These are phyloP conservation scores for Vollenhovia emeryi DNA, from an alignment of 1,140 invertebrate genomes.

Conservation along the genomic window DNA sequence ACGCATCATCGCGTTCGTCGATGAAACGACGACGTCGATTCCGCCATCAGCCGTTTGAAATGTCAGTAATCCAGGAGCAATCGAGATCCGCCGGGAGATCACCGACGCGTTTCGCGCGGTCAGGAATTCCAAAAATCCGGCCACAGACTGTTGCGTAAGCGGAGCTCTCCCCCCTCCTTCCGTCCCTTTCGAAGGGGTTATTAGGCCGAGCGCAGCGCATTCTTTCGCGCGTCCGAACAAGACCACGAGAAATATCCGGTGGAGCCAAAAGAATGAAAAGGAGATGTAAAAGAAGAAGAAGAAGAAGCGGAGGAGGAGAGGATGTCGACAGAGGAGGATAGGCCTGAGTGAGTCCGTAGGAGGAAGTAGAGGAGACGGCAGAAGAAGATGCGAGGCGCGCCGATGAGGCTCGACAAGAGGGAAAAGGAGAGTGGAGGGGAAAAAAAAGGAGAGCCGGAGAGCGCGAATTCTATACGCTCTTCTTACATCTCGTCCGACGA, in stretches of 20 bases:
- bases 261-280: constrained; percentile 50
- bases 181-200: constrained; percentile 76
- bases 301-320: constrained; percentile 36
- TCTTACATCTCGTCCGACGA: neutral
- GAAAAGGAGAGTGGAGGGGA: neutral
- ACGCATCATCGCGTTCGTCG: neutral
- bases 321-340: constrained; percentile 30
- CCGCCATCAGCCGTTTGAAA: constrained; percentile 33
- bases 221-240: constrained; percentile 78
- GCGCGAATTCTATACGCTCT: neutral
- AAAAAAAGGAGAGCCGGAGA: neutral
- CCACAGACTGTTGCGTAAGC: constrained; percentile 79
- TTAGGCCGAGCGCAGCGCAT: constrained; percentile 78
- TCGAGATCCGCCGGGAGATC: constrained; percentile 33
- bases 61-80: constrained; percentile 55
- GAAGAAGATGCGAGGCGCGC: neutral
- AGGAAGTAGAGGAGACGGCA: constrained; percentile 7
- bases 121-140: constrained; percentile 79
- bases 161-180: constrained; percentile 65
- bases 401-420: constrained; percentile 15
- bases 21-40: neutral
- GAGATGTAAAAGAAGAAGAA: constrained; percentile 39
- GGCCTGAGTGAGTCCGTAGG: constrained; percentile 11
- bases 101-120: constrained; percentile 50
- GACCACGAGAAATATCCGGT: constrained; percentile 62